Evolutionary conservation across 2,797 vertebrate species (phyloP), one percentile per base, ranked within the genome.

Genomic region (Pagetopsis macropterus): DNA sequence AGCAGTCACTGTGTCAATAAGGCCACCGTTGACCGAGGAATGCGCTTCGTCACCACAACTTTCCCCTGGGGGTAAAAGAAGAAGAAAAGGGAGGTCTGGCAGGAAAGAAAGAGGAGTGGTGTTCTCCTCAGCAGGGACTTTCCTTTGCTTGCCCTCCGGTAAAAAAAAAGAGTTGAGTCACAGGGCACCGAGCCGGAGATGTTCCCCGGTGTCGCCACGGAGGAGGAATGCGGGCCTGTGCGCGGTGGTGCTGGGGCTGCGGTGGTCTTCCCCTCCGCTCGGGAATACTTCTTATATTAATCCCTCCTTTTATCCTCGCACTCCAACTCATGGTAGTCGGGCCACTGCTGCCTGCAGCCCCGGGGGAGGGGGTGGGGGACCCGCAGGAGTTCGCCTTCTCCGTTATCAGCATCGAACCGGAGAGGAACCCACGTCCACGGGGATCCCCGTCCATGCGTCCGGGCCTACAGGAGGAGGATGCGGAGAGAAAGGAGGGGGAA

Each of bases 321-420:
- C 79, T 93, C 12, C 92, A 92, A 75, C 80, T 93, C 3, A 75
- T 92, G 2, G 68, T 88, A 16, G 67, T 89, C 54, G 89, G 86
- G 6, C 68, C 89, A 5, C 78, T 64, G 70, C 19, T 88, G n/a
- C 85, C 89, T 4, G 64, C 58, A 48, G 72, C 23, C 12, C 50
- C 57, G 0, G 14, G 65, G 46, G n/a, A 7, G 33, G 64, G 60
- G 49, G 48, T 1, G 31, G 72, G 3, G 31, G 73, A 64, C 27
- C 72, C 55, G 60, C 68, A 0, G 31, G 76, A 63, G 17, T 73
- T 93, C 2, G 86, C 86, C 17, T 90, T 92, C 14, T 88, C 91
- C 44, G 88, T 94, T 7, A 91, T 93, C 21, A 94, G 89, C 84
- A 93, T 94, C 68, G 90, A 93, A 14, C 90, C 89, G 60, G 80